These are phyloP conservation scores for Melanotaenia parkinsoni DNA, from an alignment of 2,797 vertebrate species.

Conservation along the genomic window DNA sequence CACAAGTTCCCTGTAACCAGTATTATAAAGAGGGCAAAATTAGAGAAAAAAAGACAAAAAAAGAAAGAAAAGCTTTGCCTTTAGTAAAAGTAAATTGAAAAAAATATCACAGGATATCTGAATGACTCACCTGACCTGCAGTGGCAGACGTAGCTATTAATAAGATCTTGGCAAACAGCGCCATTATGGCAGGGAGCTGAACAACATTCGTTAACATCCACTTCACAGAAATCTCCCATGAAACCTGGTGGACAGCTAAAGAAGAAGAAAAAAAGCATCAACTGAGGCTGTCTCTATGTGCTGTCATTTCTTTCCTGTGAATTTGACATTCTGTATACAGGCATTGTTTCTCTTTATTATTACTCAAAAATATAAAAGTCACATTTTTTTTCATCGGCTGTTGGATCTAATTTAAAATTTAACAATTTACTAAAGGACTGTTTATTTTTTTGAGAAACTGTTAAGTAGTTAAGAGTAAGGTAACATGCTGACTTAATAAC, in stretches of 20 bases:
- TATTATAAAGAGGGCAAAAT: slow-evolving; percentile 8
- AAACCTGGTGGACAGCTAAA: slow-evolving; percentile 89
- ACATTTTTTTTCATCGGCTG: slow-evolving; percentile 11
- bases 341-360: slow-evolving; percentile 34
- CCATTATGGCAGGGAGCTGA: slow-evolving; percentile 87
- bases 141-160: slow-evolving; percentile 88
- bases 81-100: slow-evolving; percentile 46
- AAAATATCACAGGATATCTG: slow-evolving; percentile 53
- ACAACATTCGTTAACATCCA: slow-evolving; percentile 88
- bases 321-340: slow-evolving; percentile 32
- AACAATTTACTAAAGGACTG: no score
- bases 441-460: not conserved
- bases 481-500: not conserved
- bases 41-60: not conserved
- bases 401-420: no score
- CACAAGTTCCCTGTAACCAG: slow-evolving; percentile 27
- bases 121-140: slow-evolving; percentile 87
- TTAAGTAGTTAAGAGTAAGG: not conserved
- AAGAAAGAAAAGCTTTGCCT: slow-evolving; percentile 5
- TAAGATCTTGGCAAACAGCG: slow-evolving; percentile 86
- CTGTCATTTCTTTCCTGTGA: slow-evolving; percentile 43
- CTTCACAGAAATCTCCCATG: slow-evolving; percentile 88
- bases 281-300: slow-evolving; percentile 32
- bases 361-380: slow-evolving; percentile 18
- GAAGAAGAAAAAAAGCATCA: slow-evolving; percentile 47